Evolutionary conservation across 2,888 invertebrate species (phyloP), one percentile per base, ranked within the genome.

Genomic region (Drosophila nr. fundita): DNA sequence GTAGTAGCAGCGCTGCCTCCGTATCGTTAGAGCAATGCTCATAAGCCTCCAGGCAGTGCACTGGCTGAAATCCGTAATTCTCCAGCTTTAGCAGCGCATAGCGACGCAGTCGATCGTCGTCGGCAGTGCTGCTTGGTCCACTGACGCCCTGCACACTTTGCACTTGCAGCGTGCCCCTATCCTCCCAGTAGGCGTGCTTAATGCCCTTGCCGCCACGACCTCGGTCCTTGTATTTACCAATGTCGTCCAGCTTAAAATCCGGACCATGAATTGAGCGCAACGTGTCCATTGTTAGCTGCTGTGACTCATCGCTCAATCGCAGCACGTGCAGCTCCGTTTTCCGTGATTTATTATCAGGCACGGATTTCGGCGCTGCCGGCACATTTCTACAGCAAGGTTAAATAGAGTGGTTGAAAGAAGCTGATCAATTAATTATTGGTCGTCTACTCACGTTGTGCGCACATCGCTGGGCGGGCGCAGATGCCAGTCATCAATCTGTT

Each of bases 281-380:
- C 4, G 97, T 96, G 75, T 97, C 96, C 93, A 96, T 94, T 45
- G 97, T 94, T 83, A 95, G 94, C 89, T 96, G 95, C 90, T 97
- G 96, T 3, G 96, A 95, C 82, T 96, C 95, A 34, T 96, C 94
- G 57, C 94, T 95, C 29, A 97, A 92, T 8, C 95, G 94, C 53
- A 97, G 92, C 8, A 96, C 95, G 88, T 97, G 96, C 93, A 97
- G 94, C 93, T 97, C 96, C 73, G 96, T 96, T 92, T 96, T 96
- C 1, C 96, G 94, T 8, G 94, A 92, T 36, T 94, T 94, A 69
- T 92, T 94, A 7, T 94, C 94, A 73, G 94, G 93, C 49, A 90
- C 80, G 0, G 75, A 71, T 49, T 75, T 87, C 61, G 94, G 92
- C 1, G 93, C 93, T 49, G 93, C 94, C 63, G 93, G 73, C 34